A percentile compares a stretch with the other conserved stretches of the same genome.
Evolutionary conservation across 1,140 invertebrate genomes (phyloP).

Genomic region (Drosophila asahinai): DNA sequence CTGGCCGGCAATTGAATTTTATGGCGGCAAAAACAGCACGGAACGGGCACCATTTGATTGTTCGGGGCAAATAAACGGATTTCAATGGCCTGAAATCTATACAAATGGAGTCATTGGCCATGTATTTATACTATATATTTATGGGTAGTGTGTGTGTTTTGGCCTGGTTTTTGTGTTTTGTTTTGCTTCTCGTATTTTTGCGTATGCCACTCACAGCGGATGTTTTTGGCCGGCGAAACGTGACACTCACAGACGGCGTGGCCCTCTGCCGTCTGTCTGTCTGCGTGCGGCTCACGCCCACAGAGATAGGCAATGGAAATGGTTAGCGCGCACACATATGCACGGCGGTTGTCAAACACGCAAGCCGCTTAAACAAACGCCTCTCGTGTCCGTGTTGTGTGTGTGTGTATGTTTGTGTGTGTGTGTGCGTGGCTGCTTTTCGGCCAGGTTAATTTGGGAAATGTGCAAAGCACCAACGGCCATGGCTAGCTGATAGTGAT

Average conservation of each 20-base stretch:
- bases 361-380: conserved; percentile 70
- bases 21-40: conserved; percentile 14
- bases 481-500: not conserved
- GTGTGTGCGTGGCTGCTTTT: not conserved
- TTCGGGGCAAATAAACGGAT: conserved; percentile 50
- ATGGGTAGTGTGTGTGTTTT: conserved; percentile 26
- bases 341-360: conserved; percentile 63
- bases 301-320: conserved; percentile 38
- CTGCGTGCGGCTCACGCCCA: conserved; percentile 3
- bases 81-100: conserved; percentile 45
- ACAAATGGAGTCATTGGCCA: conserved; percentile 68
- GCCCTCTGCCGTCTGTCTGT: conserved; percentile 7
- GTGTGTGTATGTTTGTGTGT: not conserved
- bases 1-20: conserved; percentile 50
- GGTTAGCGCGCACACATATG: conserved; percentile 32
- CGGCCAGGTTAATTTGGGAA: conserved; percentile 70
- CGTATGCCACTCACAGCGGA: conserved; percentile 70
- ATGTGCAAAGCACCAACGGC: conserved; percentile 47
- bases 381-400: not conserved
- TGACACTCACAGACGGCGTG: conserved; percentile 54
- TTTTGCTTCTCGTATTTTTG: conserved; percentile 43
- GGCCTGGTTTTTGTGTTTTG: conserved; percentile 40
- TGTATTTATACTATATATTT: conserved; percentile 17
- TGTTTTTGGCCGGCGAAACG: conserved; percentile 59
- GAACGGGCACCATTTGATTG: conserved; percentile 36